Conservation (phyloP, 2,797 vertebrate genomes). For the Microctenopoma steveboyesi region DNA sequence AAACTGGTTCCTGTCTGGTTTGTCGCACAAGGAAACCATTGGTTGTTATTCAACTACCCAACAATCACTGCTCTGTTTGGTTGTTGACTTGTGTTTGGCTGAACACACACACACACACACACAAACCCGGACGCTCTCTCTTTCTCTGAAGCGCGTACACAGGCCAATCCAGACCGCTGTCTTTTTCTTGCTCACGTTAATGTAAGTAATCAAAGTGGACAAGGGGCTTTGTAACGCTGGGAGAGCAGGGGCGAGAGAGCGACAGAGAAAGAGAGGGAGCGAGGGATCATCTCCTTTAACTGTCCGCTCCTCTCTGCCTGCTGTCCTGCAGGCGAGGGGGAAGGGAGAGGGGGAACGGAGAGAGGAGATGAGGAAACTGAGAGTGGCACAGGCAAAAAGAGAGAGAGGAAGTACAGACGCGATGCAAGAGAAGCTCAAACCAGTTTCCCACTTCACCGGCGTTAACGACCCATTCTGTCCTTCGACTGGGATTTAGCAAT, state of each 20-base stretch:
- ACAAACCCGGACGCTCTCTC: conserved; percentile 32
- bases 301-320: conserved; percentile 71
- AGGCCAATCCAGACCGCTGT: conserved; percentile 53
- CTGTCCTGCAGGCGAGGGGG: conserved; percentile 60
- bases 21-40: conserved; percentile 67
- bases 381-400: conserved; percentile 35
- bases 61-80: conserved; percentile 74
- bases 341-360: conserved; percentile 1
- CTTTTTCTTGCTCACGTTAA: conserved; percentile 81
- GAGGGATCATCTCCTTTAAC: conserved; percentile 74
- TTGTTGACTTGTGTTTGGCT: conserved; percentile 71
- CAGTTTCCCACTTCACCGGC: conserved; percentile 30
- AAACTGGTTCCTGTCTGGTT: conserved; percentile 59
- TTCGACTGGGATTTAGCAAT: conserved; percentile 32
- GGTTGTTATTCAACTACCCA: conserved; percentile 68
- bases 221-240: conserved; percentile 76
- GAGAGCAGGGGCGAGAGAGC: conserved; percentile 47
- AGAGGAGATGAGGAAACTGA: conserved; percentile 40
- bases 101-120: conserved; percentile 7
- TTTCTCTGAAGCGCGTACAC: conserved; percentile 43
- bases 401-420: conserved; percentile 7
- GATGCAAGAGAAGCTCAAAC: conserved; percentile 48
- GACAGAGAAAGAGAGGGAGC: conserved; percentile 16
- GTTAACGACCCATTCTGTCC: conserved; percentile 22
- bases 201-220: conserved; percentile 83